A percentile compares a stretch with the other conserved stretches of the same genome.
Evolutionary conservation across 2,797 vertebrate species (phyloP).

Genomic region (Gymnopithys bicolor): DNA sequence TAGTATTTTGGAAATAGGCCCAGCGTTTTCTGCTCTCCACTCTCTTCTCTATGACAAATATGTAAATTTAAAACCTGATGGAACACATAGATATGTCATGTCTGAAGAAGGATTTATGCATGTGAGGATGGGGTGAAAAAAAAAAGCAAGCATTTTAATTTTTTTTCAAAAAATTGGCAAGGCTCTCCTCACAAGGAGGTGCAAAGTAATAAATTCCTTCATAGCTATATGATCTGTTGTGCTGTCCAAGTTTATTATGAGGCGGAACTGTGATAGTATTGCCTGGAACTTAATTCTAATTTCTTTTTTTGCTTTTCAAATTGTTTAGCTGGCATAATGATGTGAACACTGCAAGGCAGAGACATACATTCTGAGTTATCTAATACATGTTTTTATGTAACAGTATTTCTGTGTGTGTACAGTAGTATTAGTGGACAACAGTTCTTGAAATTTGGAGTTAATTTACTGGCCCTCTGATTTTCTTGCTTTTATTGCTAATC

Average conservation of each 20-base stretch:
- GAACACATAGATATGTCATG: neutral
- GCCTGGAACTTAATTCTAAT: neutral
- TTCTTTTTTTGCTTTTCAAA: neutral
- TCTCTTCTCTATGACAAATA: neutral
- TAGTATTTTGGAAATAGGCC: constrained; percentile 13
- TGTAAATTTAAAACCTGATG: constrained; percentile 16
- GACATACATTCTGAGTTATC: neutral
- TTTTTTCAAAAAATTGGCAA: neutral
- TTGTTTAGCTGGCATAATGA: neutral
- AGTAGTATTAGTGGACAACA: neutral
- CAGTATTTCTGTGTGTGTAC: neutral
- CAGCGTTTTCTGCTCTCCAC: neutral
- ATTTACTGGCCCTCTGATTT: neutral
- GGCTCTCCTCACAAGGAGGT: neutral
- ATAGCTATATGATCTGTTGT: neutral
- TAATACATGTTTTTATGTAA: neutral
- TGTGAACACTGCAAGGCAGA: neutral
- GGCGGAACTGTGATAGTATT: neutral
- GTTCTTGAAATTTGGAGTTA: neutral
- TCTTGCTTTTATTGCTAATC: neutral
- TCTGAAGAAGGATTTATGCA: neutral
- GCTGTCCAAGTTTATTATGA: neutral
- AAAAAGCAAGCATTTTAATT: neutral
- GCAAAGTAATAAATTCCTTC: neutral
- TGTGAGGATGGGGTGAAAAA: neutral